These are phyloP conservation scores for Scotopteryx bipunctaria DNA, from an alignment of 2,888 invertebrate genomes.

Conservation along the genomic window DNA sequence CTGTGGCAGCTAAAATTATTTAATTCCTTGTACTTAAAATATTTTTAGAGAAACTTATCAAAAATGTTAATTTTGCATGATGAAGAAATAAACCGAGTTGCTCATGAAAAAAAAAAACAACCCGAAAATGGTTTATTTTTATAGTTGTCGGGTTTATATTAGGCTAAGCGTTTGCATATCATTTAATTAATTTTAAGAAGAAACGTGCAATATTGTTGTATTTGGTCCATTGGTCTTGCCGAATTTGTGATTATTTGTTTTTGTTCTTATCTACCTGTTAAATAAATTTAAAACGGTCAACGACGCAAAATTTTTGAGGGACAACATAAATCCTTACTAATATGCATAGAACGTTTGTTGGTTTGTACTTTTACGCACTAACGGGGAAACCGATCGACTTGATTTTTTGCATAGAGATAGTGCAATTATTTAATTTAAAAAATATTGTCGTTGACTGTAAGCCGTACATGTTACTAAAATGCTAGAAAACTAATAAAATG, in stretches of 20 bases:
- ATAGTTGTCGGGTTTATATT: conserved; percentile 4
- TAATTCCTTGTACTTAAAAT: neutral
- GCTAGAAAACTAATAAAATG: neutral
- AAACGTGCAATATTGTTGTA: conserved; percentile 67
- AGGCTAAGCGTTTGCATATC: conserved; percentile 66
- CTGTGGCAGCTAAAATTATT: neutral
- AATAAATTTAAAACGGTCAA: too few species aligned
- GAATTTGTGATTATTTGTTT: conserved; percentile 51
- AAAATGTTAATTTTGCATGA: too few species aligned
- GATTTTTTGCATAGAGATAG: too few species aligned
- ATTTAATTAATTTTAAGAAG: conserved; percentile 52
- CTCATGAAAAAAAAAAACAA: conserved; percentile 1
- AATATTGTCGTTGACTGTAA: neutral
- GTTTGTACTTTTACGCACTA: too few species aligned
- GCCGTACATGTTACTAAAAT: too few species aligned
- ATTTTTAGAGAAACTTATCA: too few species aligned
- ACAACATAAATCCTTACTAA: too few species aligned
- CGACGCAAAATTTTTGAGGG: too few species aligned
- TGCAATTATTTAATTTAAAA: too few species aligned
- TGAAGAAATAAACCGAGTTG: neutral
- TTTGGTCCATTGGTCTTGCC: conserved; percentile 59
- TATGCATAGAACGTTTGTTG: too few species aligned
- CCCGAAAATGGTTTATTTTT: neutral
- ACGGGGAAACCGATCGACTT: too few species aligned
- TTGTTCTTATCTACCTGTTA: too few species aligned